Evolutionary conservation across 2,113 vertebrate genomes (phyloP), one percentile per base, ranked within the genome.

Genomic region (Galemys pyrenaicus): DNA sequence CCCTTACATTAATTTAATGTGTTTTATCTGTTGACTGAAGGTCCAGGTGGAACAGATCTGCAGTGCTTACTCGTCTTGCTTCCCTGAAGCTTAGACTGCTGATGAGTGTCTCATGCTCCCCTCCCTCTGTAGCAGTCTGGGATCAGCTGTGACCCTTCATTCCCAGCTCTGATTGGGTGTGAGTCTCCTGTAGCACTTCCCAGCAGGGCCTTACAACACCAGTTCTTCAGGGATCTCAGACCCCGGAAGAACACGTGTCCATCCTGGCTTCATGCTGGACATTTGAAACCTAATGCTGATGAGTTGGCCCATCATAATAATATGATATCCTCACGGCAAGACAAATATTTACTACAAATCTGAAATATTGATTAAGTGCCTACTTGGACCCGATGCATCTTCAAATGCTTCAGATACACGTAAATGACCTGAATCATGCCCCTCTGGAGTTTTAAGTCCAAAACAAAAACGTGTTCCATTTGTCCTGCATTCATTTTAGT

Each of bases 161-260:
- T 41, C 35, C 80, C 35, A 41, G 26, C 37, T 77, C 32, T 17
- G 28, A 81, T 71, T 11, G 41, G 41, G 49, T 17, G 37, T 7
- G 6, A 30, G 13, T 93, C 56, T 54, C 19, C 46, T 68, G 79
- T 28, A 26, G 12, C 20, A 46, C 62, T 46, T 62, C 58, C 26
- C 49, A n/a, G 19, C 24, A 35, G 62, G 74, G 35, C 15, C 37
- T 82, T 39, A 49, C 71, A 51, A 71, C 32, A 10, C 6, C 2
- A 46, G 6, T 22, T 24, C 30, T 70, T 92, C 16, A 16, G 7
- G 49, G 54, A 58, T 7, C 39, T 46, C 28, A 6, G 35, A 9
- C 26, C 85, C 20, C 26, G 2, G 2, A 5, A 17, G 1, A 15
- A 8, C 5, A 1, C 0, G 1, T 37, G 8, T 49, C 41, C 26